Conservation (phyloP, 2,888 invertebrate species). For the Philopedon plagiatum region DNA sequence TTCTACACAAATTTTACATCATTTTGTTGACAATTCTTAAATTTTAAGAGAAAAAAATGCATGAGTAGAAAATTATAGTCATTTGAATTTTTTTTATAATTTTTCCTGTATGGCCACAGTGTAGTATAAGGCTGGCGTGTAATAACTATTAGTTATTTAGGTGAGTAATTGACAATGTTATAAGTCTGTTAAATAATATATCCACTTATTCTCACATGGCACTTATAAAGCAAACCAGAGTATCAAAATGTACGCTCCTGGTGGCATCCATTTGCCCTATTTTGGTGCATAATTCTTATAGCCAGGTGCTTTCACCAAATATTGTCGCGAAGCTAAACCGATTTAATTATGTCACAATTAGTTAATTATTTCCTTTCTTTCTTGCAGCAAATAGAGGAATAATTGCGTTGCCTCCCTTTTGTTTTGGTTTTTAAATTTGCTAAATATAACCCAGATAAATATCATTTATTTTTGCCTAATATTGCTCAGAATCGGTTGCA, state of each 20-base stretch:
- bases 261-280: background rate
- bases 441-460: slow-evolving; percentile 28
- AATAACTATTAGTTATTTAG: too few species aligned
- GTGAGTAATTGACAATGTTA: too few species aligned
- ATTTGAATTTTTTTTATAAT: too few species aligned
- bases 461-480: slow-evolving; percentile 22
- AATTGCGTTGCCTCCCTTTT: slow-evolving; percentile 26
- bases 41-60: too few species aligned
- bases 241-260: slow-evolving; percentile 33
- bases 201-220: too few species aligned
- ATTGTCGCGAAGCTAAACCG: slow-evolving; percentile 26
- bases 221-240: too few species aligned
- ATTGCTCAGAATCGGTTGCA: slow-evolving; percentile 22
- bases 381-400: slow-evolving; percentile 35
- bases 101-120: too few species aligned
- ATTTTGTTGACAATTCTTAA: too few species aligned
- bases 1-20: too few species aligned
- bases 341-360: slow-evolving; percentile 38
- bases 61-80: too few species aligned
- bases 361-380: slow-evolving; percentile 38
- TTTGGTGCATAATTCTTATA: slow-evolving; percentile 34
- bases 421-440: slow-evolving; percentile 29
- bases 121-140: too few species aligned
- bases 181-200: too few species aligned
- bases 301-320: slow-evolving; percentile 42